Base-by-base conservation (phyloP, 2,888 invertebrate genomes). In the Mesodorylaimus sp. region DNA sequence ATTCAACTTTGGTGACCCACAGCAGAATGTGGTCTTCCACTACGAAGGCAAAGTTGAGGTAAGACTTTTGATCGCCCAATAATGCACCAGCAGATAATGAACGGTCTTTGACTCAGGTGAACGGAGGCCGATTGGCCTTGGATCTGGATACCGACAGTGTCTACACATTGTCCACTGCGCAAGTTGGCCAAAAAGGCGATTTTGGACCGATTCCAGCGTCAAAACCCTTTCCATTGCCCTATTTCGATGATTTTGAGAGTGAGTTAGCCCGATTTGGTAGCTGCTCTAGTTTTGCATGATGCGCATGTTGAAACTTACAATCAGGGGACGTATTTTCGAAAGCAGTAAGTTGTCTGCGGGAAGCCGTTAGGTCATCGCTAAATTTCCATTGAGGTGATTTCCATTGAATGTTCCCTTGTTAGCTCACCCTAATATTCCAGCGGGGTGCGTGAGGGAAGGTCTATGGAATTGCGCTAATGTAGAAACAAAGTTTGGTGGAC, bases 241-340 rank as follows among this genome's bases (percentile, higher is more conserved):
- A 66, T 47, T 50, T 39, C 13, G 67, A 67, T 48, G 53, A 61
- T 53, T 67, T 65, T 60, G 60, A 67, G 52, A 48, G 66, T 66
- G 32, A 32, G 32, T 16, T 16, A 32, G n/a, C n/a, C n/a, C n/a
- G n/a, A n/a, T n/a, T n/a, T n/a, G n/a, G n/a, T n/a, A n/a, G n/a
- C n/a, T n/a, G n/a, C n/a, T n/a, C n/a, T n/a, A n/a, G n/a, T n/a
- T n/a, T n/a, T n/a, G n/a, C n/a, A n/a, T n/a, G n/a, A n/a, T n/a
- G n/a, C n/a, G n/a, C n/a, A n/a, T n/a, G n/a, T n/a, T n/a, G n/a
- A n/a, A n/a, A n/a, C n/a, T n/a, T n/a, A n/a, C n/a, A n/a, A n/a
- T n/a, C n/a, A n/a, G n/a, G n/a, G n/a, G n/a, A n/a, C n/a, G n/a
- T n/a, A n/a, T n/a, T n/a, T n/a, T n/a, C n/a, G n/a, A n/a, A n/a